phyloP scores from a whole-genome alignment of 2,888 invertebrate species.

The Eristalis pertinax region DNA sequence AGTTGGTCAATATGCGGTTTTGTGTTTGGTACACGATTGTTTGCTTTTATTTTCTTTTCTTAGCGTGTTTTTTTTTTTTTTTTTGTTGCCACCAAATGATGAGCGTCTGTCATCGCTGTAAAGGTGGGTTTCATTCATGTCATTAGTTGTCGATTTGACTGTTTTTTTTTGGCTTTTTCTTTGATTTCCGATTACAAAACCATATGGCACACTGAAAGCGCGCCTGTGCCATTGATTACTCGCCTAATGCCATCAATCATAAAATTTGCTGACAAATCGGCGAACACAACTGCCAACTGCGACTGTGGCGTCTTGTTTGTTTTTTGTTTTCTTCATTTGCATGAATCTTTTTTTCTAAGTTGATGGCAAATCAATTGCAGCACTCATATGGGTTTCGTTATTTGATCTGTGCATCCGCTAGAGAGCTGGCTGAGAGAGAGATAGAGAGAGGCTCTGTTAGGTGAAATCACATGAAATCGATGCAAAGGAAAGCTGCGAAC shows the following conservation, averaged over 20 bases:
- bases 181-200: slow-evolving; percentile 45
- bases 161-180: slow-evolving; percentile 15
- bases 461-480: slow-evolving; percentile 60
- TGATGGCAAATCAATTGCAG: slow-evolving; percentile 54
- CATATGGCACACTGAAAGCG: slow-evolving; percentile 30
- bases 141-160: slow-evolving; percentile 48
- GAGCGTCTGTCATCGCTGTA: slow-evolving; percentile 6
- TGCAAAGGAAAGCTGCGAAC: slow-evolving; percentile 56
- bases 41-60: slow-evolving; percentile 19
- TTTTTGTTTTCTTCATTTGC: slow-evolving; percentile 19
- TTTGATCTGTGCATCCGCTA: slow-evolving; percentile 47
- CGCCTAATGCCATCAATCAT: slow-evolving; percentile 60
- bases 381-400: slow-evolving; percentile 37
- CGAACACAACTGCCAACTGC: neutral
- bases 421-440: neutral
- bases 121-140: slow-evolving; percentile 57
- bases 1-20: slow-evolving; percentile 70
- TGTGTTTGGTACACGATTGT: slow-evolving; percentile 38
- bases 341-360: slow-evolving; percentile 49
- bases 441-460: neutral
- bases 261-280: slow-evolving; percentile 18
- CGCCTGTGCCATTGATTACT: slow-evolving; percentile 31
- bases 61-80: neutral
- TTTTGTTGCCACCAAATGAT: slow-evolving; percentile 17
- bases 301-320: neutral